phyloP scores from a whole-genome alignment of 2,888 invertebrate genomes.

The Melinaea menophilus region DNA sequence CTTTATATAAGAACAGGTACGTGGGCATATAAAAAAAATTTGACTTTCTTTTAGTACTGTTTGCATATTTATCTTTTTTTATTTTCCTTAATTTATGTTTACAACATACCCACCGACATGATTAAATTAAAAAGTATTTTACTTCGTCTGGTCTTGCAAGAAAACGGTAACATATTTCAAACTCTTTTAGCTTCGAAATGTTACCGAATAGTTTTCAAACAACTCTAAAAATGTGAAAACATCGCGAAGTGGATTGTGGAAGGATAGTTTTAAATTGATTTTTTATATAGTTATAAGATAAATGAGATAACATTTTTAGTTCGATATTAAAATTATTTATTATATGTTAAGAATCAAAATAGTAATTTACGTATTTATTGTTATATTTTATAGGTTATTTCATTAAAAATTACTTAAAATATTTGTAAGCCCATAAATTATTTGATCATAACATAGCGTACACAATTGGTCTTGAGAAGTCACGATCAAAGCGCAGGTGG shows the following conservation, averaged over 20 bases:
- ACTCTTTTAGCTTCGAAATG: constrained; percentile 18
- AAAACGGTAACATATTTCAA: constrained; percentile 12
- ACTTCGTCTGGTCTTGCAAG: neutral
- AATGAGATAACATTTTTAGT: too few species aligned
- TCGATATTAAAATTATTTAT: too few species aligned
- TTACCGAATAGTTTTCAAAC: constrained; percentile 30
- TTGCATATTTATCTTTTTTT: too few species aligned
- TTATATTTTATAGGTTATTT: too few species aligned
- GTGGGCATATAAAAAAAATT: neutral
- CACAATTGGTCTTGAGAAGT: constrained; percentile 7
- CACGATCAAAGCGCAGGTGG: constrained; percentile 25
- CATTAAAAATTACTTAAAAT: too few species aligned
- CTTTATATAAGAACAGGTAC: neutral
- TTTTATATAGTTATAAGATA: too few species aligned
- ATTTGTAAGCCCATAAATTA: too few species aligned
- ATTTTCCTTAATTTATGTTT: too few species aligned
- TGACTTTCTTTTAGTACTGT: neutral
- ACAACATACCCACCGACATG: too few species aligned
- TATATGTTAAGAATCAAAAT: too few species aligned
- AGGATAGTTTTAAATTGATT: constrained; percentile 15
- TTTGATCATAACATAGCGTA: neutral
- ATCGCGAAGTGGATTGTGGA: constrained; percentile 23
- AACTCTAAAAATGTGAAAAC: constrained; percentile 28
- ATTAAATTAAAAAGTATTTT: neutral
- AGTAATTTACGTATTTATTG: too few species aligned